Evolutionary conservation across 2,113 vertebrate genomes (phyloP).

Genomic region (Pelvicachromis taeniatus): DNA sequence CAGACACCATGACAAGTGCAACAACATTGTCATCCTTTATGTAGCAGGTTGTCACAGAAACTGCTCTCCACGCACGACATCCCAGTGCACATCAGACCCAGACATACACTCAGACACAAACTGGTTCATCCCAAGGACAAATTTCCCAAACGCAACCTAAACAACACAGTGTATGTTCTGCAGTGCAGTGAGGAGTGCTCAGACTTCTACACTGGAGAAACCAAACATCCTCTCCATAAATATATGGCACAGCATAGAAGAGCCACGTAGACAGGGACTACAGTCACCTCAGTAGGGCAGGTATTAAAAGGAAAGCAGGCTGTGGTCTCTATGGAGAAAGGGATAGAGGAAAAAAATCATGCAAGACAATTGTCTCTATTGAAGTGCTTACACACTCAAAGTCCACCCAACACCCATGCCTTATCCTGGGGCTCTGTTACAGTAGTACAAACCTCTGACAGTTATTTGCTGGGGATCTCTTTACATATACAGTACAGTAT

Average conservation of each 20-base stretch:
- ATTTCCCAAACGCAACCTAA: neutral
- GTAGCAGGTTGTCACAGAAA: neutral
- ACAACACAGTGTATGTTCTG: neutral
- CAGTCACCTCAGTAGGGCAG: neutral
- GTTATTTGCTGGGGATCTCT: neutral
- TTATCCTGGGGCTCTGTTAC: neutral
- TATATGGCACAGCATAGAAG: neutral
- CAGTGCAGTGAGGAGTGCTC: neutral
- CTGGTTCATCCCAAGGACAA: rapidly evolving
- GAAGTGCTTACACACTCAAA: neutral
- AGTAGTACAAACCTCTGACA: neutral
- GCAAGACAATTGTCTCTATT: neutral
- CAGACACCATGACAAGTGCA: neutral
- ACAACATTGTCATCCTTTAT: neutral
- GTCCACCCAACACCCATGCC: neutral
- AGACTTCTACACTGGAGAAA: neutral
- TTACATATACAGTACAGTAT: too few species aligned
- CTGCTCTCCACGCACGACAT: neutral
- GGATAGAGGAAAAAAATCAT: conserved; percentile 1
- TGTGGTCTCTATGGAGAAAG: conserved; percentile 24
- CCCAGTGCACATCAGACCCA: neutral
- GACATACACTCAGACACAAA: neutral
- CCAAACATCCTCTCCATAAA: neutral
- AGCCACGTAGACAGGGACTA: neutral
- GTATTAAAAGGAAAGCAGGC: neutral